Base-by-base conservation (phyloP, 2,113 vertebrate genomes). In the Rhodinocichla rosea region DNA sequence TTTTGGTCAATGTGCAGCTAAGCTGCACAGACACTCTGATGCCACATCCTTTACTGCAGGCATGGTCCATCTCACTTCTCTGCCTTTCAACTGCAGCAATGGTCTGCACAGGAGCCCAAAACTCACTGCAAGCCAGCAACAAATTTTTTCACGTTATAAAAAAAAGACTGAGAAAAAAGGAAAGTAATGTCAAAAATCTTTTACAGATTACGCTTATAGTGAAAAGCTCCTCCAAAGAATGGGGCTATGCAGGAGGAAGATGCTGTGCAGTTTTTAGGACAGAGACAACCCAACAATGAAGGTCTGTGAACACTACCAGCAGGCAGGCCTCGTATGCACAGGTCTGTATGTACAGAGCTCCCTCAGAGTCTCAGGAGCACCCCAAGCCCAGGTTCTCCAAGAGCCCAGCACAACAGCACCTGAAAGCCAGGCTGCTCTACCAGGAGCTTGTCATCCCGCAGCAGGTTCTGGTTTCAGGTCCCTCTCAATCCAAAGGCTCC, bases 331-430 rank as follows among this genome's bases (percentile, higher is more conserved):
- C 13, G 15, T 60, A 60, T 2, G 23, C 35, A 40, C 15, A 67
- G 20, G 53, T 55, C 53, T 33, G 53, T 33, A 55, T 2, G 11
- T 33, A 40, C 15, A 67, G 23, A 70, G 15, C 15, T 76, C 57
- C 70, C 74, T 53, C 27, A 21, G 21, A 63, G 50, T 21, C 45
- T 57, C 49, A 37, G 2, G 16, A 73, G 17, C 13, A 40, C 20
- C 39, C 7, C 28, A 39, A 56, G 32, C 2, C 27, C 57, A 26
- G 12, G 10, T 4, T 47, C 13, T 53, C 30, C 76, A 44, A 4
- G 8, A 70, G 11, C 27, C 15, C 30, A 74, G 39, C 1, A 1
- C 10, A 55, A 12, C 0, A 0, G n/a, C n/a, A 53, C 6, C 32
- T 2, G 0, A 45, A 77, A 53, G 23, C 9, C 59, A 70, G 23